Conservation (phyloP, 2,888 invertebrate species). For the Tachina grossa region DNA sequence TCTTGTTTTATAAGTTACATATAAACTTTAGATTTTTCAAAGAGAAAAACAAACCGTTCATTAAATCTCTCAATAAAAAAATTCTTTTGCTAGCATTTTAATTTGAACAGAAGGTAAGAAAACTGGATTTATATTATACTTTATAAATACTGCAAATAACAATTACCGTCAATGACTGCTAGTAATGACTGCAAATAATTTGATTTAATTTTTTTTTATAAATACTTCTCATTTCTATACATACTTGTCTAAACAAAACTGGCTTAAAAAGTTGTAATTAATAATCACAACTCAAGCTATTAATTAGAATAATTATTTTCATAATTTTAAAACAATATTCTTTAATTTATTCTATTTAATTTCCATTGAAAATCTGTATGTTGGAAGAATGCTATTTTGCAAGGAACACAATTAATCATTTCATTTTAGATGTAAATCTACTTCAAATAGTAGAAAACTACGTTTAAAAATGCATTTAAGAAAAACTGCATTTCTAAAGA, state of each 20-base stretch:
- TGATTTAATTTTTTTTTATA: constrained; percentile 1
- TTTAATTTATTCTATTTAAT: neutral
- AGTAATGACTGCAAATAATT: neutral
- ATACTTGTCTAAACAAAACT: neutral
- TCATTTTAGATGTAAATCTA: too few species aligned
- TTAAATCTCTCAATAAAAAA: neutral
- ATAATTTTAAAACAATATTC: neutral
- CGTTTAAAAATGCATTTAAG: too few species aligned
- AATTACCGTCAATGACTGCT: constrained; percentile 1
- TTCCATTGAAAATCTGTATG: neutral
- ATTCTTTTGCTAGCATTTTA: neutral
- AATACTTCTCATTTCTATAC: neutral
- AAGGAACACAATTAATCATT: too few species aligned
- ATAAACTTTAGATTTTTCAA: neutral
- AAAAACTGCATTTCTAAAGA: too few species aligned
- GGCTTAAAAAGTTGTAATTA: neutral
- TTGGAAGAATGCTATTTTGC: neutral
- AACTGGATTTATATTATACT: neutral
- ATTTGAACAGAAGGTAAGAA: neutral
- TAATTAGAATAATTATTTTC: constrained; percentile 4
- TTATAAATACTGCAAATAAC: neutral
- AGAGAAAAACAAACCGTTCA: too few species aligned
- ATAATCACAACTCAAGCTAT: neutral
- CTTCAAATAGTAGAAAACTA: too few species aligned
- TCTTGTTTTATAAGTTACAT: too few species aligned